A percentile compares a stretch with the other conserved stretches of the same genome.
Conservation (phyloP, 2,888 invertebrate species). For the Hypomecis punctinalis region DNA sequence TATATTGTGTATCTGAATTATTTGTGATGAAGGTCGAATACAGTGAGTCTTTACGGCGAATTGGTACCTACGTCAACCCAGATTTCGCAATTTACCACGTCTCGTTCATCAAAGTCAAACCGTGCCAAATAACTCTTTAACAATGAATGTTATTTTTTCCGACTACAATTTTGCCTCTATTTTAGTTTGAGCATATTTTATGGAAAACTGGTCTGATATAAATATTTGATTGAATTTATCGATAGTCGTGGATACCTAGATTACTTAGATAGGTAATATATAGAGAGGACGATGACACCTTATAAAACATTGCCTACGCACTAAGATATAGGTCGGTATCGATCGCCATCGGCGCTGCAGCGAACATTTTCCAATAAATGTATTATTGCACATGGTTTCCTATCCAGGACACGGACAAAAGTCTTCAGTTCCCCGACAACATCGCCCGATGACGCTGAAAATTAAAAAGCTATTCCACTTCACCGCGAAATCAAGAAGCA, state of each 20-base stretch:
- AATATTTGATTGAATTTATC: no score
- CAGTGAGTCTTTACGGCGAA: background rate
- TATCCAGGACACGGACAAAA: conserved; percentile 9
- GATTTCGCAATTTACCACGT: conserved; percentile 14
- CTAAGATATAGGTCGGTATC: conserved; percentile 41
- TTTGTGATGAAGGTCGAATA: conserved; percentile 5
- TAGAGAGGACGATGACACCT: background rate
- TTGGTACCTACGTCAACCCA: background rate
- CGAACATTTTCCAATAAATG: conserved; percentile 38
- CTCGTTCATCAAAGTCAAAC: conserved; percentile 26
- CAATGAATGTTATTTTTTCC: conserved; percentile 1
- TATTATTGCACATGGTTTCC: conserved; percentile 25
- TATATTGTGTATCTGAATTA: background rate
- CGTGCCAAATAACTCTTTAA: conserved; percentile 9
- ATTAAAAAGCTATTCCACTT: conserved; percentile 13
- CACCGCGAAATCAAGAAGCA: conserved; percentile 7
- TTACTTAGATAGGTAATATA: background rate
- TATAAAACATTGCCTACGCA: conserved; percentile 11
- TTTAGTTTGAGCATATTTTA: background rate
- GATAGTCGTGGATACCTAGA: no score
- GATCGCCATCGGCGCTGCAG: conserved; percentile 27
- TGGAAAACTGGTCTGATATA: no score
- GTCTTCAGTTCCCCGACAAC: conserved; percentile 29
- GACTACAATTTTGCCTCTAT: background rate
- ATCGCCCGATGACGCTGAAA: conserved; percentile 23